A percentile compares a stretch with the other conserved stretches of the same genome.
Evolutionary conservation across 2,888 invertebrate genomes (phyloP).

Genomic region (Nemoura dubitans): DNA sequence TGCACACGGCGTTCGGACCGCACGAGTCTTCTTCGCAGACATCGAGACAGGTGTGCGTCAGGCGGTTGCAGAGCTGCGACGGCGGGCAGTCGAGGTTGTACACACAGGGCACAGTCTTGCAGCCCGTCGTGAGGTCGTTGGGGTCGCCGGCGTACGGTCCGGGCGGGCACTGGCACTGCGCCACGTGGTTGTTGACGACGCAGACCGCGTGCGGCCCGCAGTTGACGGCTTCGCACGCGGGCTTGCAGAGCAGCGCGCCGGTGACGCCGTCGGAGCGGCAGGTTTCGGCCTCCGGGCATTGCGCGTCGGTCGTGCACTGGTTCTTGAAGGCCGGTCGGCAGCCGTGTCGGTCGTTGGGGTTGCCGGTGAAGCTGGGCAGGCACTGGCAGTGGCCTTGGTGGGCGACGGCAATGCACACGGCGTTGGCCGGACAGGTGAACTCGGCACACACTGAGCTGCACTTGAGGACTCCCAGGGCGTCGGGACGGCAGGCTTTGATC

Average conservation of each 20-base stretch:
- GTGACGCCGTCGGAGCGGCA: slow-evolving; percentile 70
- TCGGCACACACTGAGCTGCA: slow-evolving; percentile 81
- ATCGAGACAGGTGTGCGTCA: slow-evolving; percentile 83
- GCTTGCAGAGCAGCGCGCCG: slow-evolving; percentile 72
- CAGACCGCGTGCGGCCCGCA: slow-evolving; percentile 91
- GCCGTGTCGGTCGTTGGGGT: slow-evolving; percentile 90
- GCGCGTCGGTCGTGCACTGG: slow-evolving; percentile 80
- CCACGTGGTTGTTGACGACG: slow-evolving; percentile 87
- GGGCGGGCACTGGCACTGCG: slow-evolving; percentile 89
- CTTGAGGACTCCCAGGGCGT: slow-evolving; percentile 84
- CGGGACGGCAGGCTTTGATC: slow-evolving; percentile 79
- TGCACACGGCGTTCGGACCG: slow-evolving; percentile 87
- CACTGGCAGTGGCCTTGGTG: slow-evolving; percentile 87
- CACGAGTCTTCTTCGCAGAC: slow-evolving; percentile 85
- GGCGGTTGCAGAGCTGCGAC: slow-evolving; percentile 81
- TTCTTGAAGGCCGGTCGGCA: slow-evolving; percentile 78
- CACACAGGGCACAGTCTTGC: slow-evolving; percentile 83
- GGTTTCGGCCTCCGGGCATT: slow-evolving; percentile 84
- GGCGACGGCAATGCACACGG: slow-evolving; percentile 77
- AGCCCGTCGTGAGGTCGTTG: slow-evolving; percentile 76
- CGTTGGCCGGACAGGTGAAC: slow-evolving; percentile 86
- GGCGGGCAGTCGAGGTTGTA: slow-evolving; percentile 86
- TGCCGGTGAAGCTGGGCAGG: slow-evolving; percentile 82
- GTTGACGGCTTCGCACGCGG: slow-evolving; percentile 78
- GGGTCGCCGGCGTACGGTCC: slow-evolving; percentile 89